phyloP scores from a whole-genome alignment of 2,113 vertebrate genomes.

The Speoplatyrhinus poulsoni region DNA sequence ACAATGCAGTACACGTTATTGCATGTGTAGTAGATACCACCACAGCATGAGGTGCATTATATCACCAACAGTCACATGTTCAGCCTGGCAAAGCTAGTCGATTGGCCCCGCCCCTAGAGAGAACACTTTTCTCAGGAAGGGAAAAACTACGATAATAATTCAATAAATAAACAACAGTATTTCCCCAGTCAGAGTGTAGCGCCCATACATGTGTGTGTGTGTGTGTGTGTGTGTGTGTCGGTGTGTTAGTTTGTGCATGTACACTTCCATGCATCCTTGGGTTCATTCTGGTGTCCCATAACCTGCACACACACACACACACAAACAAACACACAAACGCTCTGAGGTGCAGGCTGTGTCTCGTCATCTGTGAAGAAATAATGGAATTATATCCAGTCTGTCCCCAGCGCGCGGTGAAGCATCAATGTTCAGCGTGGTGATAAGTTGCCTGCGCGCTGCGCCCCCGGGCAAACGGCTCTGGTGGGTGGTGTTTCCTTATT shows the following conservation, averaged over 20 bases:
- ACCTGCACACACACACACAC: constrained; percentile 33
- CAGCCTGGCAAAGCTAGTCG: constrained; percentile 34
- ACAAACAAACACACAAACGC: constrained; percentile 30
- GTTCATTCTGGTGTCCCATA: constrained; percentile 39
- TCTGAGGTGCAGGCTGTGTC: constrained; percentile 56
- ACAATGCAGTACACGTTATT: no score
- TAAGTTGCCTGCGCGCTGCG: constrained; percentile 75
- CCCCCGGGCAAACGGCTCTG: constrained; percentile 77
- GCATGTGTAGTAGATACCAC: no score
- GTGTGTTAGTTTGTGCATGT: constrained; percentile 13
- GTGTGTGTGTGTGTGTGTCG: constrained; percentile 25
- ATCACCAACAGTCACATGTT: constrained; percentile 55
- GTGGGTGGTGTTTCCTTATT: constrained; percentile 80
- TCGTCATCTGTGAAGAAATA: constrained; percentile 85
- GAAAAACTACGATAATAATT: constrained; percentile 60
- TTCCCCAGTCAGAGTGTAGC: constrained; percentile 53
- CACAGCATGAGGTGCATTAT: neutral
- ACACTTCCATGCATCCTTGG: constrained; percentile 9
- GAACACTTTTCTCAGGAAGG: constrained; percentile 37
- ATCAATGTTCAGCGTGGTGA: constrained; percentile 81
- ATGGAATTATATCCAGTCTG: constrained; percentile 85
- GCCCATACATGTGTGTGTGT: constrained; percentile 24
- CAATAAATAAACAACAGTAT: constrained; percentile 67
- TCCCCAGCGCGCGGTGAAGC: constrained; percentile 67
- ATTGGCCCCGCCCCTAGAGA: constrained; percentile 47